Evolutionary conservation across 2,113 vertebrate species (phyloP).

Genomic region (Mandrillus leucophaeus): DNA sequence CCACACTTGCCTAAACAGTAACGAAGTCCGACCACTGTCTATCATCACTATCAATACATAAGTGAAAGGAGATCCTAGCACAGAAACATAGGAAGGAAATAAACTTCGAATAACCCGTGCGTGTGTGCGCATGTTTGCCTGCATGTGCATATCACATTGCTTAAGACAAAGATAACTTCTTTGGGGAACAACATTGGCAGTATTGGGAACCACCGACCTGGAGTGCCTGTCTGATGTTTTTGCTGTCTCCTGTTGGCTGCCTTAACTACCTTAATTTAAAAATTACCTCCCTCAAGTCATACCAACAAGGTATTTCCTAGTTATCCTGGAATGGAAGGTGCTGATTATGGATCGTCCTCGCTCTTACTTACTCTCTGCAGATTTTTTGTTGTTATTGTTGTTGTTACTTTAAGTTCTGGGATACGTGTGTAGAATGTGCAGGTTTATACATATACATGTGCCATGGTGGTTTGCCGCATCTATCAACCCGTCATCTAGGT

Average conservation of each 20-base stretch:
- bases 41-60: neutral
- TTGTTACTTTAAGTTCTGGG: no score
- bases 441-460: no score
- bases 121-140: rapidly evolving
- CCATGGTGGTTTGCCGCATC: no score
- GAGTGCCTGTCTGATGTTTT: neutral
- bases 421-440: no score
- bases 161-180: neutral
- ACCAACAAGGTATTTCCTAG: neutral
- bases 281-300: neutral
- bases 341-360: neutral
- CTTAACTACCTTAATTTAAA: conserved; percentile 20
- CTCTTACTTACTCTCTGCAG: neutral
- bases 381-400: no score
- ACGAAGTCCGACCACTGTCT: neutral
- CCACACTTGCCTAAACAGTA: neutral
- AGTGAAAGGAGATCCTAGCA: neutral
- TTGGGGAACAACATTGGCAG: neutral
- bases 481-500: no score
- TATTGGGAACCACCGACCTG: neutral
- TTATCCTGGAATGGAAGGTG: neutral
- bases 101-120: no score
- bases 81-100: neutral
- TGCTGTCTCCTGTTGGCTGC: neutral
- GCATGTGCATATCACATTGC: neutral